Evolutionary conservation across 2,888 invertebrate species (phyloP).

Genomic region (Scaptomyza tumidula): DNA sequence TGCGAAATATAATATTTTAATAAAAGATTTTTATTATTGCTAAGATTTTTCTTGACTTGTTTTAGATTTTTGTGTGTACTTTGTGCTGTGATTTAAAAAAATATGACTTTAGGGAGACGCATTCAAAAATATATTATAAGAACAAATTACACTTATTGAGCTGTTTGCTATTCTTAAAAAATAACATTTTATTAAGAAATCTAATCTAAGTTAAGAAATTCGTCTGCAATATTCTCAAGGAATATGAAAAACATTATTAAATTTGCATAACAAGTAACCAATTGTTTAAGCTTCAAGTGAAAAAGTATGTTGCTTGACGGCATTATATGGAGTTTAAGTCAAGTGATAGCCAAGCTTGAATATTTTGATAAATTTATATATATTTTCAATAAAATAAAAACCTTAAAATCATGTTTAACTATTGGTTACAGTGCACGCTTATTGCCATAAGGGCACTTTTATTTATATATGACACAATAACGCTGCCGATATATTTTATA

Average conservation of each 20-base stretch:
- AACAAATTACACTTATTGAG: too few relatives aligned
- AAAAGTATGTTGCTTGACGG: background rate
- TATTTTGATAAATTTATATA: background rate
- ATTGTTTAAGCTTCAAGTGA: background rate
- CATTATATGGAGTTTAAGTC: background rate
- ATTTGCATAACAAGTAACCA: background rate
- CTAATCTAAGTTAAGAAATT: too few relatives aligned
- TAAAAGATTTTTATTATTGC: background rate
- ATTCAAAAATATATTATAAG: too few relatives aligned
- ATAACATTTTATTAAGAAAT: too few relatives aligned
- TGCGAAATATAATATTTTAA: too few relatives aligned
- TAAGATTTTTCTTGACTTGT: background rate
- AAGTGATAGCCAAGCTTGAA: background rate
- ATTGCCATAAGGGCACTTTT: constrained; percentile 91
- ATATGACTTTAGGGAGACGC: too few relatives aligned
- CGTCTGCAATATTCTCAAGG: too few relatives aligned
- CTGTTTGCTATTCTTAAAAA: too few relatives aligned
- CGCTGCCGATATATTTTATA: constrained; percentile 94
- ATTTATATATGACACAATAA: constrained; percentile 94
- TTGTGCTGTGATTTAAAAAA: background rate
- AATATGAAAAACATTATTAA: too few relatives aligned
- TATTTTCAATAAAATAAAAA: constrained; percentile 1
- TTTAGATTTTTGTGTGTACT: background rate
- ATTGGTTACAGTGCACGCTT: constrained; percentile 89
- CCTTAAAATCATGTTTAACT: constrained; percentile 76